Evolutionary conservation across 1,140 invertebrate genomes (phyloP).

Genomic region (Hermetia illucens): DNA sequence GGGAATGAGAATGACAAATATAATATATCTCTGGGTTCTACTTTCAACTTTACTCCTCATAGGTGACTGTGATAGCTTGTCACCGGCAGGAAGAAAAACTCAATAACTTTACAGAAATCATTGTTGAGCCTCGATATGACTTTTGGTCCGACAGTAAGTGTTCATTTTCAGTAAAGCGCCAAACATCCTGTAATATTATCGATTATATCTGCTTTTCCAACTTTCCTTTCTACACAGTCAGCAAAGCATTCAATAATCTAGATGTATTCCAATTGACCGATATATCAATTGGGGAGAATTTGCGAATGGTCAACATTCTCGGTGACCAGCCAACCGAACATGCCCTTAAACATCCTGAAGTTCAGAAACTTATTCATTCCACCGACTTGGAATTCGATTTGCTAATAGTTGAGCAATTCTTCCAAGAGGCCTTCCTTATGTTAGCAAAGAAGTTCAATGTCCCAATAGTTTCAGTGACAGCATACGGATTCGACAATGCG

Average conservation of each 20-base stretch:
- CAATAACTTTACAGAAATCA: conserved; percentile 18
- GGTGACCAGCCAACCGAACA: conserved; percentile 16
- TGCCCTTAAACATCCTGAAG: conserved; percentile 13
- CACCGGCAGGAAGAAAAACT: conserved; percentile 17
- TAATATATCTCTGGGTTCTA: no score
- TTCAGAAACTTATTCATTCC: conserved; percentile 14
- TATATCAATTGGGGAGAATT: conserved; percentile 10
- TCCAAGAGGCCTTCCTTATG: conserved; percentile 30
- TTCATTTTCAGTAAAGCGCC: background rate
- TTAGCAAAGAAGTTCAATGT: conserved; percentile 27
- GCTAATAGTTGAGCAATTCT: conserved; percentile 31
- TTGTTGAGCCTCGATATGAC: conserved; percentile 16
- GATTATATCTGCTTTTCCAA: conserved; percentile 1
- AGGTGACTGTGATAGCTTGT: conserved; percentile 19
- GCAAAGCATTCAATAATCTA: conserved; percentile 9
- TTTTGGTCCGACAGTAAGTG: conserved; percentile 22
- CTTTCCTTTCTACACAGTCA: conserved; percentile 11
- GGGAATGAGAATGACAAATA: no score
- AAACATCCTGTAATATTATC: background rate
- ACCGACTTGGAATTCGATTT: conserved; percentile 29
- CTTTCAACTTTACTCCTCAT: no score
- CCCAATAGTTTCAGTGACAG: conserved; percentile 28
- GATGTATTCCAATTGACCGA: conserved; percentile 12
- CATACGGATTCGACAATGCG: conserved; percentile 20
- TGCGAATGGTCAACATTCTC: conserved; percentile 13